These are phyloP conservation scores for Malacoraja senta DNA, from an alignment of 2,797 vertebrate genomes.

Conservation along the genomic window DNA sequence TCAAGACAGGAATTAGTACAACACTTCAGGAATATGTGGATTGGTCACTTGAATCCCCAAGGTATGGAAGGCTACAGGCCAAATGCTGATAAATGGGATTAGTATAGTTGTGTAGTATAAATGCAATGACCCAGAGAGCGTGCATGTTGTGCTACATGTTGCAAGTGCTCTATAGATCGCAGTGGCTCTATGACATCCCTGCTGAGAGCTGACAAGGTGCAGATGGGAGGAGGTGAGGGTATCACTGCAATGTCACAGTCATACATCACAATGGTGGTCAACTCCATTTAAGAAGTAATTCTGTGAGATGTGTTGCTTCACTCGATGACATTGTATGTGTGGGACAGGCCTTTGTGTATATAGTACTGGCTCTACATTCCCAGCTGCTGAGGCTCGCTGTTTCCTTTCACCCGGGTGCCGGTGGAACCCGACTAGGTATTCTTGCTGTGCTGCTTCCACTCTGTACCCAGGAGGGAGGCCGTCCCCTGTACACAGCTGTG, in stretches of 20 bases:
- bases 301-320: background rate
- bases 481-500: background rate
- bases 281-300: background rate
- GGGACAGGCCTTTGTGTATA: background rate
- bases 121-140: too few relatives aligned
- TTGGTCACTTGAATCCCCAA: too few relatives aligned
- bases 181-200: background rate
- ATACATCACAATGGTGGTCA: too few relatives aligned
- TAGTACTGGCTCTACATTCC: background rate
- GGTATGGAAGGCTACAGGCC: too few relatives aligned
- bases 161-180: too few relatives aligned
- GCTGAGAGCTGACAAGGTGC: background rate
- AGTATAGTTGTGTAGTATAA: too few relatives aligned
- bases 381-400: background rate
- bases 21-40: too few relatives aligned
- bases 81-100: too few relatives aligned
- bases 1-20: too few relatives aligned
- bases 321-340: background rate
- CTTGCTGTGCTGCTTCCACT: background rate
- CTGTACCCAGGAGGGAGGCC: background rate
- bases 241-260: background rate
- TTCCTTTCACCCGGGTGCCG: background rate
- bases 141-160: too few relatives aligned
- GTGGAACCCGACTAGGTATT: background rate
- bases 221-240: background rate